Base-by-base conservation (phyloP, 2,113 vertebrate genomes). In the Spheniscus mendiculus region DNA sequence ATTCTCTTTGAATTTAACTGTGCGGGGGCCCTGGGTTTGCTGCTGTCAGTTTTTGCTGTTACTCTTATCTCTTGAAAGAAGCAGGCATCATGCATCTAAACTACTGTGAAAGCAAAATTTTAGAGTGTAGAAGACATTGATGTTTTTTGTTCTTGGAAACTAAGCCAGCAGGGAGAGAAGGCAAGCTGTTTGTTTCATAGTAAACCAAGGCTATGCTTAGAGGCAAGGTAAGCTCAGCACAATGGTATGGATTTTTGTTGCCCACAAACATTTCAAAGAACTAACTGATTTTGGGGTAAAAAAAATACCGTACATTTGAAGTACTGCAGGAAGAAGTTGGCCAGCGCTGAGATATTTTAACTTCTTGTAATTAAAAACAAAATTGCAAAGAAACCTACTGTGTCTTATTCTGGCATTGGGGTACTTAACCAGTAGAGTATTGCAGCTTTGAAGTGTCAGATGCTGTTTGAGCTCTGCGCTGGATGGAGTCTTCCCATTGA, bases 191-290 rank as follows among this genome's bases (percentile, higher is more conserved):
- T 89, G 22, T 49, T 84, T 73, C 55, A 61, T 15, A 13, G 53
- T 55, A 80, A 38, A 72, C 36, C 34, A 38, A 45, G 49, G 63
- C 27, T 56, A 10, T 42, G 27, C 27, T 53, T 58, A 47, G 17
- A 80, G 66, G 38, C 44, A 32, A 6, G 44, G 20, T 29, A 65
- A 59, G 44, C 19, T 81, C 34, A 81, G 36, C 49, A 89, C 73
- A 42, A 14, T 19, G 12, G 10, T 42, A 20, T 0, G 2, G 26
- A 32, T 59, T 77, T 47, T 56, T 0, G 0, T 36, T 70, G 76
- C 5, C 55, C 36, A 38, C 18, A 78, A 7, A 50, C 15, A 25
- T 71, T 87, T 88, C 30, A n/a, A 77, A 72, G 3, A 91, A 62
- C 13, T n/a, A 23, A 52, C 7, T 72, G 10, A 82, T 82, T 70